Conservation (phyloP, 2,797 vertebrate species). For the Scyliorhinus canicula region DNA sequence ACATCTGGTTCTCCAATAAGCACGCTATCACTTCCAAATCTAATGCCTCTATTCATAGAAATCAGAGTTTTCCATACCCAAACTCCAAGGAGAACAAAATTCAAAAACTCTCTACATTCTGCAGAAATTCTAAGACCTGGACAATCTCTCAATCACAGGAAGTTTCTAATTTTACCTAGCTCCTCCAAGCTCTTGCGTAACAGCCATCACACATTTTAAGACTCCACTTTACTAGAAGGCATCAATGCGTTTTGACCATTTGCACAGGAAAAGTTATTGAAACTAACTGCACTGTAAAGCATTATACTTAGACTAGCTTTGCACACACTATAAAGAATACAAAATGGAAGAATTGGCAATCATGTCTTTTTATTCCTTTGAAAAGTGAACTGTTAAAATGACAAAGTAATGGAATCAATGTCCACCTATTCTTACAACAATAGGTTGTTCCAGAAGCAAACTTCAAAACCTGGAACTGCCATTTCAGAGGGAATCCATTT, state of each 20-base stretch:
- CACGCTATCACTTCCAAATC: slow-evolving; percentile 35
- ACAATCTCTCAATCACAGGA: background rate
- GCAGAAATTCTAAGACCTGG: background rate
- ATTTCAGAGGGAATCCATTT: slow-evolving; percentile 34
- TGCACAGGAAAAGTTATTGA: background rate
- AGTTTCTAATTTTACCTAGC: background rate
- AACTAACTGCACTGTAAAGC: background rate
- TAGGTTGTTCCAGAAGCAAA: background rate
- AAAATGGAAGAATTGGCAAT: background rate
- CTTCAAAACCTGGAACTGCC: background rate
- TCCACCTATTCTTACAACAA: too few relatives aligned
- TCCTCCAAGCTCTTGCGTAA: background rate
- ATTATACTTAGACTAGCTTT: background rate
- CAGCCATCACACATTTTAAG: background rate
- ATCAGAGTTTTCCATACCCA: background rate
- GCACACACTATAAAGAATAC: background rate
- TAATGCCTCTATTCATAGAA: slow-evolving; percentile 36
- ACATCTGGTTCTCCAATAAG: slow-evolving; percentile 35
- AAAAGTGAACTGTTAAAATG: background rate
- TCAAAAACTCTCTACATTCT: background rate
- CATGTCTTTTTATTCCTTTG: background rate
- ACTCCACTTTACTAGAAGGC: background rate
- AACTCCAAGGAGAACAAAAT: background rate
- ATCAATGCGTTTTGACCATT: background rate
- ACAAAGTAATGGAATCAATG: background rate